These are phyloP conservation scores for Oryzias melastigma DNA, from an alignment of 2,113 vertebrate species.

Conservation along the genomic window DNA sequence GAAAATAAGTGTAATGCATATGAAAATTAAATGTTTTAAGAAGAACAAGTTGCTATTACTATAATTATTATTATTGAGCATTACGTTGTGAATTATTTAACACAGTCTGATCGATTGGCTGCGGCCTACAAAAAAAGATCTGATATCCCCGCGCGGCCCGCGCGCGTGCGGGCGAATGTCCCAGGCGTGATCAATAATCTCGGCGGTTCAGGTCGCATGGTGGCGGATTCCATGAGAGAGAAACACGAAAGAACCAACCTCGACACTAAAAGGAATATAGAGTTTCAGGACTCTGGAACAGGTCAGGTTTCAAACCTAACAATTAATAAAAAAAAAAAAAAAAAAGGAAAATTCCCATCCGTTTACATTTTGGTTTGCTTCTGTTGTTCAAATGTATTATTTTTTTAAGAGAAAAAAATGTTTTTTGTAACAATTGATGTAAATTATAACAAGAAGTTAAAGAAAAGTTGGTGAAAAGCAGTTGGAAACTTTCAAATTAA, in stretches of 20 bases:
- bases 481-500: conserved; percentile 7
- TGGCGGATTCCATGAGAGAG: conserved; percentile 64
- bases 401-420: too few species aligned
- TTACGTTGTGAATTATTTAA: conserved; percentile 41
- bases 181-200: conserved; percentile 63
- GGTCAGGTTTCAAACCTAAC: conserved; percentile 66
- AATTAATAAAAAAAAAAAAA: conserved; percentile 54
- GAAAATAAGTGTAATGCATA: neutral
- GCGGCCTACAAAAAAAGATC: conserved; percentile 12
- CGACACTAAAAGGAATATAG: conserved; percentile 74
- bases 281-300: conserved; percentile 65
- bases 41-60: neutral
- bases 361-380: too few species aligned
- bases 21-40: neutral
- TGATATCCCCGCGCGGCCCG: conserved; percentile 24
- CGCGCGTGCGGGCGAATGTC: conserved; percentile 26
- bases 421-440: too few species aligned
- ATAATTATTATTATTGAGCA: neutral
- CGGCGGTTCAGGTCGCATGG: conserved; percentile 54
- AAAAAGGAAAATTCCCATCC: conserved; percentile 47
- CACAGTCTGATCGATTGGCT: conserved; percentile 42
- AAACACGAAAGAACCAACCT: conserved; percentile 58
- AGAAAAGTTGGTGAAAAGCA: neutral
- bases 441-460: too few species aligned
- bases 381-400: too few species aligned